Conservation (phyloP, 1,140 invertebrate genomes). For the Solenopsis fugax region DNA sequence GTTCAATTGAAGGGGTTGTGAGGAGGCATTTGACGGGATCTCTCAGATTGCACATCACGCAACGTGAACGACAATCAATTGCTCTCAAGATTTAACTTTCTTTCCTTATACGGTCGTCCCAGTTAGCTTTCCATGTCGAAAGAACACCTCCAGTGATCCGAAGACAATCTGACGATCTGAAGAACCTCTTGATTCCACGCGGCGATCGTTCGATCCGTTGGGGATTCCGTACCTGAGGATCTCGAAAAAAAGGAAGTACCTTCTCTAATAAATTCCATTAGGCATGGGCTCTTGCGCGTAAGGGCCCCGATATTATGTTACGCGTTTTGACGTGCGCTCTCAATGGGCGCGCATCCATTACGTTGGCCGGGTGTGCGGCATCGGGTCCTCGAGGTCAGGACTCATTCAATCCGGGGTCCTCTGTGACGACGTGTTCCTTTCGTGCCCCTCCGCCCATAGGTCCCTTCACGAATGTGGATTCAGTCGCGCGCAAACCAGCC, state of each 20-base stretch:
- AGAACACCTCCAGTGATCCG: constrained; percentile 34
- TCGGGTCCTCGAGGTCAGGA: constrained; percentile 69
- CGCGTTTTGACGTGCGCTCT: constrained; percentile 79
- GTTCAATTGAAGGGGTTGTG: background rate
- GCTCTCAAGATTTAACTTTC: constrained; percentile 30
- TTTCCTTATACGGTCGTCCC: constrained; percentile 25
- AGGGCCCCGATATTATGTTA: constrained; percentile 85
- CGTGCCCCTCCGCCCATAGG: background rate
- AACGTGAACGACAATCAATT: constrained; percentile 5
- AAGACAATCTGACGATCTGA: constrained; percentile 45
- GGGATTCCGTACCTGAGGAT: constrained; percentile 51
- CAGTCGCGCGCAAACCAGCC: constrained; percentile 78
- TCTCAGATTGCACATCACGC: background rate
- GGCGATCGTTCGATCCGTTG: constrained; percentile 2
- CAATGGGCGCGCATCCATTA: constrained; percentile 84
- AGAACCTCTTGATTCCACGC: constrained; percentile 56
- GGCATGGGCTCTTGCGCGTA: constrained; percentile 82
- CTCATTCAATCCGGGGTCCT: constrained; percentile 64
- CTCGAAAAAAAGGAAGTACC: constrained; percentile 42
- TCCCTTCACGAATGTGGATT: constrained; percentile 27
- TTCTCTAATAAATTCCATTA: constrained; percentile 86
- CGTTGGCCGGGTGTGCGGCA: constrained; percentile 80
- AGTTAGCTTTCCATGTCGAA: constrained; percentile 37
- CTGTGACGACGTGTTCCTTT: constrained; percentile 47
- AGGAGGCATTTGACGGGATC: background rate